phyloP scores from a whole-genome alignment of 2,113 vertebrate genomes.

The Crotalus horridus region DNA sequence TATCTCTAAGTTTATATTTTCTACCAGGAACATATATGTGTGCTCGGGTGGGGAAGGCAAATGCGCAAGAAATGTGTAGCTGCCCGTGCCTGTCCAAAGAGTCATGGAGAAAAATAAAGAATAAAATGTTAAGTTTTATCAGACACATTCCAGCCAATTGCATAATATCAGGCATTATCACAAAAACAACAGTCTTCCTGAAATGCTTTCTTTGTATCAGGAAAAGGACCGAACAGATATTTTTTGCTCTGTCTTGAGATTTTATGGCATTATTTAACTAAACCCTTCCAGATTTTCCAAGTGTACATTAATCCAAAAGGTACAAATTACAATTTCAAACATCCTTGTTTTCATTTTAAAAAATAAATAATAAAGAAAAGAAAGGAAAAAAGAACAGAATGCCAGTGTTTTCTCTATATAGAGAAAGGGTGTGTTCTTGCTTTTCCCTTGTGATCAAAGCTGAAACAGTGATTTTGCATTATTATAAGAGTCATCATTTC shows the following conservation, averaged over 20 bases:
- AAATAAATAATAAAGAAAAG: not conserved
- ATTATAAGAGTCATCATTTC: conserved; percentile 86
- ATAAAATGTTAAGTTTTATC: conserved; percentile 13
- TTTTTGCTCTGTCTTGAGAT: conserved; percentile 23
- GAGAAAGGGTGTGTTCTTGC: conserved; percentile 73
- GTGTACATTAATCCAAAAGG: conserved; percentile 58
- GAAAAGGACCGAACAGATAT: conserved; percentile 4
- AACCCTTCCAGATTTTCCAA: conserved; percentile 46
- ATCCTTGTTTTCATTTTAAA: conserved; percentile 61
- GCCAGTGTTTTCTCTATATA: conserved; percentile 71
- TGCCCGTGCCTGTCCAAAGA: not conserved
- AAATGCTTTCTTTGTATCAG: not conserved
- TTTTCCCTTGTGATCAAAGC: conserved; percentile 71
- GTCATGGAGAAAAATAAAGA: conserved; percentile 41
- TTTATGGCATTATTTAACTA: conserved; percentile 42
- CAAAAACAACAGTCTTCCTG: not conserved
- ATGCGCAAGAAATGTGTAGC: conserved; percentile 41
- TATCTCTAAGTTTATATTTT: conserved; percentile 62
- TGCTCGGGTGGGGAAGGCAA: conserved; percentile 26
- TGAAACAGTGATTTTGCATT: conserved; percentile 82
- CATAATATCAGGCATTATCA: not conserved
- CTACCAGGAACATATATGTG: conserved; percentile 50
- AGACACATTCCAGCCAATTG: conserved; percentile 30
- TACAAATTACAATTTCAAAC: conserved; percentile 72
- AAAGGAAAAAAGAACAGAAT: conserved; percentile 7